These are phyloP conservation scores for Maniola jurtina DNA, from an alignment of 1,140 invertebrate genomes.

Conservation along the genomic window DNA sequence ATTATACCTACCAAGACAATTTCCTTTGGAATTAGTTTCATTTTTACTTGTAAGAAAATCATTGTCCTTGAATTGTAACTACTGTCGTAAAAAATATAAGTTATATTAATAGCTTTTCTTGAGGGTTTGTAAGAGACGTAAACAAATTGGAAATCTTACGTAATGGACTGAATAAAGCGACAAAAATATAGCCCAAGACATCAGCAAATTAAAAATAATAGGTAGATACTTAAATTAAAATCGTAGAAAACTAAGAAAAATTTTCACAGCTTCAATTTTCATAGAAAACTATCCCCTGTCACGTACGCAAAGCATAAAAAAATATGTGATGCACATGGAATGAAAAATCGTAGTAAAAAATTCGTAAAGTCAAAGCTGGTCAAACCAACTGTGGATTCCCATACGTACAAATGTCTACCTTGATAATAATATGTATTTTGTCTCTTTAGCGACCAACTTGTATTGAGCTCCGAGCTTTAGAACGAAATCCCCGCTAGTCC, in stretches of 20 bases:
- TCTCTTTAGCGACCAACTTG: constrained; percentile 34
- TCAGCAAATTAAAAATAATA: background rate
- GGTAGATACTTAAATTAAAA: background rate
- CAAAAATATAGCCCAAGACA: background rate
- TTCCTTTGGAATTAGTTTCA: no score
- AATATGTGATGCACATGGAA: background rate
- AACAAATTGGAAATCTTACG: no score
- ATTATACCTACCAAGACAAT: no score
- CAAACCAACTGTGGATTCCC: constrained; percentile 64
- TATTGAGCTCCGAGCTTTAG: constrained; percentile 27
- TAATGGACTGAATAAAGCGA: no score
- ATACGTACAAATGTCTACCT: constrained; percentile 34
- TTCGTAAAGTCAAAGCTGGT: constrained; percentile 35
- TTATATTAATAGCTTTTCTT: no score
- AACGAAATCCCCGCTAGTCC: constrained; percentile 19
- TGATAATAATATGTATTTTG: constrained; percentile 37
- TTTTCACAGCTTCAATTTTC: no score
- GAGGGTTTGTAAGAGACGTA: no score
- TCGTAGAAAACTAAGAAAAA: no score
- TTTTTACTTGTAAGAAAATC: no score
- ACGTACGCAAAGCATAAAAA: background rate
- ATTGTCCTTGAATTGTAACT: no score
- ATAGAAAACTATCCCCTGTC: no score
- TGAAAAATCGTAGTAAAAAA: constrained; percentile 18
- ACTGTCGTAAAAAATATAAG: no score